These are phyloP conservation scores for Scotopteryx bipunctaria DNA, from an alignment of 2,888 invertebrate genomes.

Conservation along the genomic window DNA sequence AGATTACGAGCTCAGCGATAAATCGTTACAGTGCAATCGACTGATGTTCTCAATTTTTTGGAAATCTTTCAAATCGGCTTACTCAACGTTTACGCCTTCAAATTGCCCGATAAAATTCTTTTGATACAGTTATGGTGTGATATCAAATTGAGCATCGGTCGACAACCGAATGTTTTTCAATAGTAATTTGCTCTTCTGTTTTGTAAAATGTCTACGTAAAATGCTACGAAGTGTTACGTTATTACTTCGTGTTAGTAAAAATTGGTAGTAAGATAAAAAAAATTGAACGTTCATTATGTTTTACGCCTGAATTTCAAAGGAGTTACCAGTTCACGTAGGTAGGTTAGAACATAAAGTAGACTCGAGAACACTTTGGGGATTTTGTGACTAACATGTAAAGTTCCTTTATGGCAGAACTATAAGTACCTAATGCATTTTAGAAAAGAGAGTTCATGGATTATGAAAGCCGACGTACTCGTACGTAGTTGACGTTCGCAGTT, in stretches of 20 bases:
- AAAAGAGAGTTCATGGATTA: no score
- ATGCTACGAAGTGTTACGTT: background rate
- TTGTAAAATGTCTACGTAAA: background rate
- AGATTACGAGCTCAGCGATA: constrained; percentile 48
- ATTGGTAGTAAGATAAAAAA: background rate
- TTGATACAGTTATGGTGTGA: background rate
- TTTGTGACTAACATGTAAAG: no score
- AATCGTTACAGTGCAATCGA: constrained; percentile 43
- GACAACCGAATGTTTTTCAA: background rate
- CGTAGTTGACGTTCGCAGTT: no score
- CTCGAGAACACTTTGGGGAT: no score
- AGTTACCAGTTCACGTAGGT: no score
- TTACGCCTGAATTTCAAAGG: no score
- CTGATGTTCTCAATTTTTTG: constrained; percentile 35
- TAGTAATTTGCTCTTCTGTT: no score
- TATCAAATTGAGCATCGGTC: background rate
- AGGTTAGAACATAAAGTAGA: no score
- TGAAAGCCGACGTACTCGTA: no score
- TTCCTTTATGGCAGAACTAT: no score
- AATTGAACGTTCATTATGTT: no score
- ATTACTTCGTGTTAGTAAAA: background rate
- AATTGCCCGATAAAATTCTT: constrained; percentile 1
- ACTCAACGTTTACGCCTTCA: constrained; percentile 25
- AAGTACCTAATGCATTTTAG: no score
- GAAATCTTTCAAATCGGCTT: constrained; percentile 39